phyloP scores from a whole-genome alignment of 2,888 invertebrate species.

The Auanema freiburgensis region DNA sequence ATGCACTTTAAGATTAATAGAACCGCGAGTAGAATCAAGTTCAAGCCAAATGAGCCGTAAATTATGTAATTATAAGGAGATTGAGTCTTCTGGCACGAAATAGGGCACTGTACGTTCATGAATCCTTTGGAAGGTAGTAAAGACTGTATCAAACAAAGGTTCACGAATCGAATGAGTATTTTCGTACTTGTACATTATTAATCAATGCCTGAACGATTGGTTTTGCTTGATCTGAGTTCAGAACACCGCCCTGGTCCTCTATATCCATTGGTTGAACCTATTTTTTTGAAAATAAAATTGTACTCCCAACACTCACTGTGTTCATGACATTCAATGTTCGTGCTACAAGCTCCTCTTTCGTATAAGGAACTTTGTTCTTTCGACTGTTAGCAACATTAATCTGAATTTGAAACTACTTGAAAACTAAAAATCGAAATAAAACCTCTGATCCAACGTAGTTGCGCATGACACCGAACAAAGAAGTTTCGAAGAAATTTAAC shows the following conservation, averaged over 20 bases:
- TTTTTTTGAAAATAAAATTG: background rate
- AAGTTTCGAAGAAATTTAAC: background rate
- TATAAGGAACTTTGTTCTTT: background rate
- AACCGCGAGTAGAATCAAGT: too few relatives aligned
- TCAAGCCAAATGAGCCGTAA: background rate
- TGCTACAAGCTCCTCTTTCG: background rate
- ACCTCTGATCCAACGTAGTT: background rate
- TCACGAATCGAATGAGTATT: background rate
- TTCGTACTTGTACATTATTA: background rate
- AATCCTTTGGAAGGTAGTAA: background rate
- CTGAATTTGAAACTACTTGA: background rate
- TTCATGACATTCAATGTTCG: background rate
- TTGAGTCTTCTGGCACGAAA: background rate
- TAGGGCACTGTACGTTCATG: background rate
- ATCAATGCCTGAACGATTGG: background rate
- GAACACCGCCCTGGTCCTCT: background rate
- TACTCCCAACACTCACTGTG: background rate
- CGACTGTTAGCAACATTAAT: background rate
- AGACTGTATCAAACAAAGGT: background rate
- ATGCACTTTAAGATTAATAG: too few relatives aligned
- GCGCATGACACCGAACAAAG: background rate
- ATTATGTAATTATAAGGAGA: background rate
- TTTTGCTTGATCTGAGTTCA: background rate
- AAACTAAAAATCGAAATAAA: background rate
- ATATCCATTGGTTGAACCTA: background rate